Conservation (phyloP, 2,888 invertebrate species). For the Tetropium fuscum region DNA sequence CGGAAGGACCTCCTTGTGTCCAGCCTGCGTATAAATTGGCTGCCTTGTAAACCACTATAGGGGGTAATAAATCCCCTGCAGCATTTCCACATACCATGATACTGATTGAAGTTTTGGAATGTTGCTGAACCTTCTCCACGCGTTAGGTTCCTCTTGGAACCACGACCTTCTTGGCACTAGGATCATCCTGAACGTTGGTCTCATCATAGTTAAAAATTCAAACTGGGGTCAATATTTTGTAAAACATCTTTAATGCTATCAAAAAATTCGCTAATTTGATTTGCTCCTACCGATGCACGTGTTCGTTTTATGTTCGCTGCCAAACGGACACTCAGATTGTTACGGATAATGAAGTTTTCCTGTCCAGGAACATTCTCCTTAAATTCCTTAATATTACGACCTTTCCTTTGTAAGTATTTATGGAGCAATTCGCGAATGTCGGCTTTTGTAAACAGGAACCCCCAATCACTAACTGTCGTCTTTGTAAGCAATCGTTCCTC, state of each 20-base stretch:
- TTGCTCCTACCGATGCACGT: not conserved
- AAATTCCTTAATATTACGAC: not conserved
- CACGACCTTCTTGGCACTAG: not conserved
- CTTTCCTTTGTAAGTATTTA: no score
- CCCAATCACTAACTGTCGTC: not conserved
- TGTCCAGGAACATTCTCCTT: not conserved
- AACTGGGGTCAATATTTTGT: not conserved
- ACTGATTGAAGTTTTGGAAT: not conserved
- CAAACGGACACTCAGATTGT: not conserved
- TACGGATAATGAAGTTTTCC: not conserved
- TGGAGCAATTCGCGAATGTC: not conserved
- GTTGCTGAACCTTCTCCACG: not conserved
- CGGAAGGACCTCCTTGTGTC: conserved; percentile 5
- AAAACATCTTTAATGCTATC: not conserved
- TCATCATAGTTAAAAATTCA: no score
- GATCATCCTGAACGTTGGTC: not conserved
- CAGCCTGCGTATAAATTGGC: not conserved
- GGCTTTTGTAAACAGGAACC: not conserved
- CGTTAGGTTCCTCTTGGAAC: not conserved
- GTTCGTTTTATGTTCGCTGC: not conserved
- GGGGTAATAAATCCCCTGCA: not conserved
- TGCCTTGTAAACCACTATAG: not conserved
- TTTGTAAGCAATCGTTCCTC: not conserved
- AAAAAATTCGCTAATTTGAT: not conserved
- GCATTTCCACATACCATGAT: not conserved